Evolutionary conservation across 2,888 invertebrate species (phyloP), one percentile per base, ranked within the genome.

Genomic region (Tetanocera ferruginea): DNA sequence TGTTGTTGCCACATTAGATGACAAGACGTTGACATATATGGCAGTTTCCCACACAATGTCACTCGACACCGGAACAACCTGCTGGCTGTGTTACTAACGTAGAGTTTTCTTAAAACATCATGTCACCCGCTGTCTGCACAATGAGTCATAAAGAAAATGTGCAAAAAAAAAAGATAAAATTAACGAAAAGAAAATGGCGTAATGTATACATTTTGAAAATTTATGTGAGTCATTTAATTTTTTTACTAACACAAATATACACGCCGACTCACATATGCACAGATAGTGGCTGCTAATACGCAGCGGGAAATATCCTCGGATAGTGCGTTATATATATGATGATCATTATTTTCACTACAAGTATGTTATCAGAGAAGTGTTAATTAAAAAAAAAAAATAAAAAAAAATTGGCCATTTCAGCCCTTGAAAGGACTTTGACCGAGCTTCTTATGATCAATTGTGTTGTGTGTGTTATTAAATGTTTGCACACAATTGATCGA

Each of bases 11-110:
- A 17, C 52, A 28, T 0, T 25, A 25, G 57, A 19, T 19, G 55
- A 23, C 57, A 23, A 23, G 57, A 23, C 55, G 55, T 23, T 55
- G 55, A 19, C 19, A 19, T 23, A 19, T 23, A 6, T 55, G 8
- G 8, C 19, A 23, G 19, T 5, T 6, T 55, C 19, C 19, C 19
- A 17, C 19, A n/a, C 19, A 23, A 11, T 6, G 57, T 60, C 57
- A 9, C 57, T 23, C 25, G 57, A 60, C 57, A 60, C 57, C 57
- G 57, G 57, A 60, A 60, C 57, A 25, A 60, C 57, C 57, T 60
- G 57, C 43, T 43, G 43, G 25, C 57, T 60, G 14, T 28, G 57
- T 9, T 60, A 25, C 28, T 9, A 60, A 9, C 57, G 23, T 23
- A 28, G 28, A 28, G 28, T 60, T 60, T 28, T 23, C 28, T 19